Base-by-base conservation (phyloP, 1,140 invertebrate species). In the Sinonovacula constricta region DNA sequence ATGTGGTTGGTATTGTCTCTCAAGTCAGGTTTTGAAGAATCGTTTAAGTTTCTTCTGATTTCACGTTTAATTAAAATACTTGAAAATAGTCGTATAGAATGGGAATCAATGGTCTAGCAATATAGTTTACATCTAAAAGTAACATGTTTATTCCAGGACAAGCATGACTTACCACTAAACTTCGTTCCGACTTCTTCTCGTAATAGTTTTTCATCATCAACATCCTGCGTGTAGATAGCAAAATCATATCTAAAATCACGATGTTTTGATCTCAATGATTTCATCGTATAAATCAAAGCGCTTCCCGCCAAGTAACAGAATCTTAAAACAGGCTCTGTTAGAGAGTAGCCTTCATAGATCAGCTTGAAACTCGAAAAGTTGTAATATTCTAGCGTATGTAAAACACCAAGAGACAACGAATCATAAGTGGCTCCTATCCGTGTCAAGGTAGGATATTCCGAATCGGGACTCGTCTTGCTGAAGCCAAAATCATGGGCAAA, bases 401-500 rank as follows among this genome's bases (percentile, higher is more conserved):
- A 89, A 0, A 96, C 92, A 3, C 95, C 94, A 26, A 85, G 65
- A 14, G 94, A 94, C n/a, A 96, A 93, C 82, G 95, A 93, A 62
- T 92, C 93, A 91, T 96, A 96, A 18, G 95, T 95, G 0, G 80
- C 76, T 1, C 85, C 83, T 10, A 89, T 76, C 28, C 88, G 66
- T 12, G 87, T 89, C 31, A 89, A 57, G 1, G 83, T 82, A 24
- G 53, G n/a, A 49, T 81, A 89, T 49, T 84, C 86, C 3, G 70
- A 26, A 15, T 80, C 53, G 18, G 36, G 34, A 7, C 28, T 26
- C 7, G 28, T 62, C 57, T 87, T 86, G 31, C 84, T 76, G 2
- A 45, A 70, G 18, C 85, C 93, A 89, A 97, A 97, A 54, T 95
- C 94, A 72, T 95, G 94, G 0, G 95, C 95, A 85, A 96, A 94